phyloP scores from a whole-genome alignment of 2,797 vertebrate species.

The Takifugu ocellatus region DNA sequence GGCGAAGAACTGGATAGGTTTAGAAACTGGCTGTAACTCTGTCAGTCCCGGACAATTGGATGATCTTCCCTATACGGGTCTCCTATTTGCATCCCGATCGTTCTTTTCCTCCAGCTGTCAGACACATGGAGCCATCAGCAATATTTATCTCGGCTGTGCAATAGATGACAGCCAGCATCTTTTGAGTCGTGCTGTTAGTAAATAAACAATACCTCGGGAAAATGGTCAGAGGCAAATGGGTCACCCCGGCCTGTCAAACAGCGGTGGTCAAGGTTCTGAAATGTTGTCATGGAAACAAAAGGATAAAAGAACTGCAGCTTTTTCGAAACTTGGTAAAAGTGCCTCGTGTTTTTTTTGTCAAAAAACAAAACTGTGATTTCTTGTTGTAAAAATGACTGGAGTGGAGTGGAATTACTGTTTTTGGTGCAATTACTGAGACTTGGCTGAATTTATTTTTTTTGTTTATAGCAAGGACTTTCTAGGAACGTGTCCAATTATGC shows the following conservation, averaged over 20 bases:
- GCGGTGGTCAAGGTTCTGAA: neutral
- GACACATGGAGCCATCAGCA: neutral
- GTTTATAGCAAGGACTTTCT: no score
- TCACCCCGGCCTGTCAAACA: neutral
- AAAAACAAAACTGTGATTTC: neutral
- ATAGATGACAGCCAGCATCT: neutral
- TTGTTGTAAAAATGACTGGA: constrained; percentile 39
- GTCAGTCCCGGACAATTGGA: no score
- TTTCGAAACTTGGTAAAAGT: neutral
- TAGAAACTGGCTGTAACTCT: no score
- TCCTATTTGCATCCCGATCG: no score
- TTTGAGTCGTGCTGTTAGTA: neutral
- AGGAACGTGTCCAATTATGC: no score
- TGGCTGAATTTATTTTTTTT: no score
- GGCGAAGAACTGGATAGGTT: no score
- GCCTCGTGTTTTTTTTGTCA: neutral
- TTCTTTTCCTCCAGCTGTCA: neutral
- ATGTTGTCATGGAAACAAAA: neutral
- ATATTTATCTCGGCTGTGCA: neutral
- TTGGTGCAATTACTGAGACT: constrained; percentile 9
- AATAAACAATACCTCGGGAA: neutral
- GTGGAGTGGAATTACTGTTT: constrained; percentile 18
- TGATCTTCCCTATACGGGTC: no score
- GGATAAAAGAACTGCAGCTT: neutral
- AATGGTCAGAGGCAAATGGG: neutral